Evolutionary conservation across 2,113 vertebrate genomes (phyloP).

Genomic region (Percina caprodes): DNA sequence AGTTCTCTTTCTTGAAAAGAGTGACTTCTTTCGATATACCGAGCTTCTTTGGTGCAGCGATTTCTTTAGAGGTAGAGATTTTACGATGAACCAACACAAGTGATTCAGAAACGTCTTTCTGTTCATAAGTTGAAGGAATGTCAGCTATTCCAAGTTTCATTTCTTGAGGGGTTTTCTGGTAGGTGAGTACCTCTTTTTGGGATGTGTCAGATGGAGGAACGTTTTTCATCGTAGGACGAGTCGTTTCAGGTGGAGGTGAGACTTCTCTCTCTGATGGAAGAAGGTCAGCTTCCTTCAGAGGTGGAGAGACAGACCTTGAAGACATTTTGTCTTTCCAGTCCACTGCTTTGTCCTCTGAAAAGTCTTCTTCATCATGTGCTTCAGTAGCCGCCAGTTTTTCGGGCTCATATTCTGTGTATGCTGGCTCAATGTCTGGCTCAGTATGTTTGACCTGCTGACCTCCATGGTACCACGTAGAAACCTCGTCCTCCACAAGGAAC

Average conservation of each 20-base stretch:
- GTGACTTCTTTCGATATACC: conserved; percentile 1
- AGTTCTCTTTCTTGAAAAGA: neutral
- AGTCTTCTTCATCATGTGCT: conserved; percentile 5
- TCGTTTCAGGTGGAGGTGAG: neutral
- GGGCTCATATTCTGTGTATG: conserved; percentile 4
- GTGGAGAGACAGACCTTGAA: neutral
- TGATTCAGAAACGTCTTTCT: conserved; percentile 28
- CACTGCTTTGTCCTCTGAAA: neutral
- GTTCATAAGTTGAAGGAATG: neutral
- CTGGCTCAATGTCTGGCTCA: neutral
- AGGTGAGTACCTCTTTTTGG: neutral
- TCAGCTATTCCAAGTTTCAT: neutral
- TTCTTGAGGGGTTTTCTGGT: conserved; percentile 7
- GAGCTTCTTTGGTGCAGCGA: neutral
- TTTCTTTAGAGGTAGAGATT: conserved; percentile 5
- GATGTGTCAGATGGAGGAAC: neutral
- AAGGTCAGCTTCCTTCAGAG: conserved; percentile 8
- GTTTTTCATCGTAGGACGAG: neutral
- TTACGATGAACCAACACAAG: conserved; percentile 1
- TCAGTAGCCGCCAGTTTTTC: neutral
- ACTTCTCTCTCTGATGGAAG: neutral
- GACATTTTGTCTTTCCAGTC: conserved; percentile 1
- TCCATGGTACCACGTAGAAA: conserved; percentile 8
- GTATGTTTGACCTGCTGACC: neutral
- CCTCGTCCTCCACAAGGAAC: neutral